Base-by-base conservation (phyloP, 2,888 invertebrate species). In the Nomada ferruginata region DNA sequence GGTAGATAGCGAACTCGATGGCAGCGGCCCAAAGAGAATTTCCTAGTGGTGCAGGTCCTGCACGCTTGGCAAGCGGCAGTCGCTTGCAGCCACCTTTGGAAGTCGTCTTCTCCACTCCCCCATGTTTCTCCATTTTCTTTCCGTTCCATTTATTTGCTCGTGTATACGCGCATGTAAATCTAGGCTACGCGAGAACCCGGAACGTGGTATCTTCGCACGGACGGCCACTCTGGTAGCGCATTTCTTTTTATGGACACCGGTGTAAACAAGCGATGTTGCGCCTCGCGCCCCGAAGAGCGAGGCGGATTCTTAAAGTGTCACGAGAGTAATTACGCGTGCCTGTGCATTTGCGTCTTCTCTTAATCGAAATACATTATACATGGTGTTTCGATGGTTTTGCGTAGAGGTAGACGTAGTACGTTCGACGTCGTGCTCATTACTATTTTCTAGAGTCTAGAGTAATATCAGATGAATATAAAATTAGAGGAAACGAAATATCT, bases 21-120 rank as follows among this genome's bases (percentile, higher is more conserved):
- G 91, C 91, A 91, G 88, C 84, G 82, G 87, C 90, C 91, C 92
- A 93, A 93, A 93, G 93, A 92, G 93, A 93, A 93, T 93, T 91
- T 90, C 86, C 90, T 91, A 93, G 92, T 90, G 91, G 89, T 83
- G 78, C 88, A 77, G 83, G 78, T 76, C 76, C 82, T 70, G 79
- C 61, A 79, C 80, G 76, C 82, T 88, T 82, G 74, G 66, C 86
- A 71, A 86, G 76, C 78, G 65, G 63, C 76, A 92, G 91, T 90
- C 91, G 88, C 91, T 91, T 89, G 89, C 89, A 91, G 91, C 90
- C 90, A 90, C 87, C 90, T 91, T 88, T 91, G 89, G 90, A 89
- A 92, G 88, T 91, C 90, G 90, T 88, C 82, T 68, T 80, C 52
- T 13, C 36, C 47, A 53, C 26, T 7, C 61, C 60, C n/a, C 50